These are phyloP conservation scores for Hydrotaea diabolus DNA, from an alignment of 2,888 invertebrate genomes.

Conservation along the genomic window DNA sequence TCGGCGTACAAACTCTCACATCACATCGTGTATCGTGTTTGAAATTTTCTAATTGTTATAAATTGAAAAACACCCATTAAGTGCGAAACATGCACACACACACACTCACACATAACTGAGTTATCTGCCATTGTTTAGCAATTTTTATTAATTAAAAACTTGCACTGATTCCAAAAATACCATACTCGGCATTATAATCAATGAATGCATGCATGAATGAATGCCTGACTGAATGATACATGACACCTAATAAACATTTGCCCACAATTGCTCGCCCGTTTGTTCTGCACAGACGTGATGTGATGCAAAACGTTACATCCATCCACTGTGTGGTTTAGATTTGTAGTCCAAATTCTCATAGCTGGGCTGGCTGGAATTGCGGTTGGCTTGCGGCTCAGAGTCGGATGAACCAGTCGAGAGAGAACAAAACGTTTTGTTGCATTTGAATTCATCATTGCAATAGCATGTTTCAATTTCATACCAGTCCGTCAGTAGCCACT, in stretches of 20 bases:
- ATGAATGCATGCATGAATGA: neutral
- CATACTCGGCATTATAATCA: neutral
- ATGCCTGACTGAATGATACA: neutral
- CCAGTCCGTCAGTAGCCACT: neutral
- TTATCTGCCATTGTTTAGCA: neutral
- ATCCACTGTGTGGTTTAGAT: slow-evolving; percentile 4
- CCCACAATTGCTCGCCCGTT: too few relatives aligned
- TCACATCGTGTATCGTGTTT: neutral
- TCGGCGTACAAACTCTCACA: too few relatives aligned
- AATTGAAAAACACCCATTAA: neutral
- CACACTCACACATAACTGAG: neutral
- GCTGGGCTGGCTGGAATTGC: neutral
- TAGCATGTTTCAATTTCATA: neutral
- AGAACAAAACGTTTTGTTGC: neutral
- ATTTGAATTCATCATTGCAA: neutral
- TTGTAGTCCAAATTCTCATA: neutral
- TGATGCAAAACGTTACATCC: neutral
- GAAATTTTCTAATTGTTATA: slow-evolving; percentile 17
- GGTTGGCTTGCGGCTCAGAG: neutral
- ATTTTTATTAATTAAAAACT: slow-evolving; percentile 5
- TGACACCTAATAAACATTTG: slow-evolving; percentile 1
- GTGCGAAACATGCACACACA: neutral
- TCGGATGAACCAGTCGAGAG: neutral
- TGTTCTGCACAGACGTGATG: too few relatives aligned
- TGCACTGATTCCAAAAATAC: slow-evolving; percentile 12